Evolutionary conservation across 2,797 vertebrate genomes (phyloP), one percentile per base, ranked within the genome.

Genomic region (Poecilia picta): DNA sequence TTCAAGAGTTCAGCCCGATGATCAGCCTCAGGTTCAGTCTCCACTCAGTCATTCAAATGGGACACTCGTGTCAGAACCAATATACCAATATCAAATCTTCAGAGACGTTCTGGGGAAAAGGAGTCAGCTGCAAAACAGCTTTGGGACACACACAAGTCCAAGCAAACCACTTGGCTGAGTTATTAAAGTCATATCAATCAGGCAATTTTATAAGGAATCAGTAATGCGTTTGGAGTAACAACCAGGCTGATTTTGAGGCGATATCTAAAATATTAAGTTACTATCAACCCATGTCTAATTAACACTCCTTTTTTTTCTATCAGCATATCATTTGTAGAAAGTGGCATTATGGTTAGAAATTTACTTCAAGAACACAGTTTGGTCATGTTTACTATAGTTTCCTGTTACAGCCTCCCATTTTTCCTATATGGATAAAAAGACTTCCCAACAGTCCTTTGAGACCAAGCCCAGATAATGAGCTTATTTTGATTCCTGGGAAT

Each of bases 101-200:
- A 85, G 83, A 86, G 81, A 83, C 0, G 33, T 78, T 91, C 76
- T 75, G 41, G 80, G 55, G 78, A 86, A 72, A 80, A 81, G 73
- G 73, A 81, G 62, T 47, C 89, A 90, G 89, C 89, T 91, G 90
- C 82, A 91, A 88, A 75, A 73, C 5, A 36, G 76, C 79, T 85
- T 84, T 80, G 0, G 12, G 73, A 89, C 33, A 66, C 75, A 45
- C 53, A 82, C 73, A 73, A 76, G 88, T 88, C 80, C 72, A 87
- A 41, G 72, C 59, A 81, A 82, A 84, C 73, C 64, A 64, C 86
- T 89, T 83, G 57, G 49, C 43, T 73, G 78, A 36, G 62, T 76
- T 85, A 79, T 82, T 85, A 77, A 82, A 83, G 33, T 73, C 66
- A 28, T 31, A 75, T 82, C 55, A 80, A 33, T 81, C 73, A 68